A percentile compares a stretch with the other conserved stretches of the same genome.
These are phyloP conservation scores for Microcebus ravelobensis DNA, from an alignment of 2,113 vertebrate genomes.

Conservation along the genomic window DNA sequence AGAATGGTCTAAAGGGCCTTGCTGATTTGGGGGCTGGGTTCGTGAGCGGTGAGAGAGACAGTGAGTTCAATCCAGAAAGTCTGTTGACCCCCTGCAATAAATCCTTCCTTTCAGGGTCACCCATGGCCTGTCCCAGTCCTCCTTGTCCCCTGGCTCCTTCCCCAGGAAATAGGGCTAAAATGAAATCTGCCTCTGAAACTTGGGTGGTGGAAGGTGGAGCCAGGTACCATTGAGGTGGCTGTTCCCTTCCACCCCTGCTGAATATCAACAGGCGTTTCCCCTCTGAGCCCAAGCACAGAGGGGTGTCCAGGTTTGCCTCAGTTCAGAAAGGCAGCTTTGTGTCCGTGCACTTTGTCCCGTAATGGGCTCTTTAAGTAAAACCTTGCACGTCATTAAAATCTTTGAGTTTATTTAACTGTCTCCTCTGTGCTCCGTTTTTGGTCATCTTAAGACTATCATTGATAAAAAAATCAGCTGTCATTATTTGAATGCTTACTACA, in stretches of 20 bases:
- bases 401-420: background rate
- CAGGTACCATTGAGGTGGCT: background rate
- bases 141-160: background rate
- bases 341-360: background rate
- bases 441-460: background rate
- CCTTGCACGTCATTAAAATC: background rate
- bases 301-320: background rate
- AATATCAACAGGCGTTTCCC: background rate
- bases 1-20: background rate
- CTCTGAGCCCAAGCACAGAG: too few relatives aligned
- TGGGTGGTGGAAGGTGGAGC: background rate
- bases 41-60: background rate
- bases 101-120: background rate
- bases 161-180: background rate
- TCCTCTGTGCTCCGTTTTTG: background rate
- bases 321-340: background rate
- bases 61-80: background rate
- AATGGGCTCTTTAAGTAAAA: background rate
- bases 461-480: background rate
- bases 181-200: background rate
- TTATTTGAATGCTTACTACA: background rate
- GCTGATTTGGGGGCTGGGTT: background rate
- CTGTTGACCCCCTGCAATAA: background rate
- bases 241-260: background rate
- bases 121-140: background rate